Evolutionary conservation across 2,888 invertebrate genomes (phyloP), one percentile per base, ranked within the genome.

Genomic region (Thera obeliscata): DNA sequence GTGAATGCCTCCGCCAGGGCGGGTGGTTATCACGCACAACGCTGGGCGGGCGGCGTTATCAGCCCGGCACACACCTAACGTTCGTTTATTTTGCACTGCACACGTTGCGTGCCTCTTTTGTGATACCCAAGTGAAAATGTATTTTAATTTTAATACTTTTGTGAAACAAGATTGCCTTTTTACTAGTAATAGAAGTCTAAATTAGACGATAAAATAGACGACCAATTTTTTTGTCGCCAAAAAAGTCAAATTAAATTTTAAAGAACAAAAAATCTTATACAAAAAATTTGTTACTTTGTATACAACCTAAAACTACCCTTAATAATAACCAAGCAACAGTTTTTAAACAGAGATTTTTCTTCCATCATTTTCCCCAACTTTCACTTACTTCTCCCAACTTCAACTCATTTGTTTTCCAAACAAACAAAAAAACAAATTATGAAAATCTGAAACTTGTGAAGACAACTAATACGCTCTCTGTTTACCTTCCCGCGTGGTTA

Each of bases 1-100:
- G 46, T 63, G 35, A 63, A 66, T 69, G 66, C 64, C 50, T 67
- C 52, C 52, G 58, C 64, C 74, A 74, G 80, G 82, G 77, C 81
- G 78, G 79, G 79, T 78, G 78, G 77, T 76, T 82, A 83, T 84
- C 85, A 77, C 76, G 69, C 74, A 79, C 78, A 76, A 79, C 80
- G 77, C 56, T 69, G 79, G 80, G 81, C 78, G 79, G 77, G 76
- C 76, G 78, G 72, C 75, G 77, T 80, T 84, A 84, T 83, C 82
- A 73, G 65, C 12, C 55, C 73, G 75, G 71, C 83, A 78, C 81
- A 74, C 73, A 71, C 69, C 74, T 72, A 71, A 71, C 75, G 68
- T 75, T 74, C 76, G 72, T 77, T 80, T 81, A 81, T 81, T 81
- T 80, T 78, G 75, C 74, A 50, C 35, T 64, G 69, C 74, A 78